Evolutionary conservation across 2,888 invertebrate species (phyloP).

Genomic region (Drosophila borborema): DNA sequence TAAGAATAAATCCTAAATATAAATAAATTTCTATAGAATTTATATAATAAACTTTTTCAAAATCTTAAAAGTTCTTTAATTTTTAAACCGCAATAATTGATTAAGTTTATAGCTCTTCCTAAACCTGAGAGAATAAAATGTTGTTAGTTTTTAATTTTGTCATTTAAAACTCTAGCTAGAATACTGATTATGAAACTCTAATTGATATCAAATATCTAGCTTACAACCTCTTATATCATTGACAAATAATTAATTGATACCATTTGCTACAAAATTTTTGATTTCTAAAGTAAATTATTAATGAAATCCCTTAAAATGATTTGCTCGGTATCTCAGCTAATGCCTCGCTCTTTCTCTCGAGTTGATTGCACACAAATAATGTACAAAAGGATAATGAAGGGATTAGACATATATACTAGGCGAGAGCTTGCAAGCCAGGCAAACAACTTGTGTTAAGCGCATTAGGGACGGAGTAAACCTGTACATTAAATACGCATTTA

Average conservation of each 20-base stretch:
- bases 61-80: too few species aligned
- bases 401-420: constrained; percentile 5
- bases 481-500: constrained; percentile 58
- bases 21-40: background rate
- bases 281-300: background rate
- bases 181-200: background rate
- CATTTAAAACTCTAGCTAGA: background rate
- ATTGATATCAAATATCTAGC: background rate
- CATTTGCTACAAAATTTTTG: background rate
- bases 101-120: too few species aligned
- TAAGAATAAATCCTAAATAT: background rate
- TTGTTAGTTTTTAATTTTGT: background rate
- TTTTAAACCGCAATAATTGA: too few species aligned
- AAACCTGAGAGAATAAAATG: too few species aligned
- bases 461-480: constrained; percentile 37
- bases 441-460: constrained; percentile 38
- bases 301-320: background rate
- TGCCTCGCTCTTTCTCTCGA: constrained; percentile 5
- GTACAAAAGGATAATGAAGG: constrained; percentile 7
- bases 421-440: constrained; percentile 1
- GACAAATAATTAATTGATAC: background rate
- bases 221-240: background rate
- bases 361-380: constrained; percentile 20
- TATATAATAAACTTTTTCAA: background rate
- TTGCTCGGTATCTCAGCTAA: background rate